These are phyloP conservation scores for Urocyon cinereoargenteus DNA, from an alignment of 2,797 vertebrate genomes.

Conservation along the genomic window DNA sequence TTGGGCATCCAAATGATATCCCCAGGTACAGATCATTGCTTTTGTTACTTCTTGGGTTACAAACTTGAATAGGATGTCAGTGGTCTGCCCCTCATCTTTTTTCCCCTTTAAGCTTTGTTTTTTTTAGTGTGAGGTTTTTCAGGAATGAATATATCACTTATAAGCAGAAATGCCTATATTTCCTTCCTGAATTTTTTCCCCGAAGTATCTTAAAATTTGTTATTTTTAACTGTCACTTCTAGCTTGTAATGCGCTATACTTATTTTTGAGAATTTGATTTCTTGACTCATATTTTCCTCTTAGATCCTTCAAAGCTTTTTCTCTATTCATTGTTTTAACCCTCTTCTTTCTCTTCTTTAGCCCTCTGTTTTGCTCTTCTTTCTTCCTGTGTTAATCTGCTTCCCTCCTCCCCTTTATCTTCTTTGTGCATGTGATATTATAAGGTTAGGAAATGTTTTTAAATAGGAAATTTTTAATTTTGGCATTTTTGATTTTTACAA, in stretches of 20 bases:
- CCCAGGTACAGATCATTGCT: not conserved
- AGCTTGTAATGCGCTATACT: conserved; percentile 17
- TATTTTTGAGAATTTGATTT: conserved; percentile 56
- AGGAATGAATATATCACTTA: not conserved
- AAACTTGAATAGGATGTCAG: not conserved
- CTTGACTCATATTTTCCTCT: conserved; percentile 19
- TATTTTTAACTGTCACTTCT: not conserved
- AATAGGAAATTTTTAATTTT: conserved; percentile 45
- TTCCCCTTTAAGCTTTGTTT: not conserved
- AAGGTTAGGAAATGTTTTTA: not conserved
- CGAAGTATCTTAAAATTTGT: conserved; percentile 30
- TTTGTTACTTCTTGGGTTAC: conserved; percentile 48
- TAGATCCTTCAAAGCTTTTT: not conserved
- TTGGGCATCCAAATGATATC: conserved; percentile 47
- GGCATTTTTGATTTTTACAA: not conserved
- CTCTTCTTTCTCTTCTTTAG: too few species aligned
- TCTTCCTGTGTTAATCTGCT: not conserved
- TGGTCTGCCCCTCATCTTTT: not conserved
- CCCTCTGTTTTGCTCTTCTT: not conserved
- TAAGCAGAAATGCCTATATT: conserved; percentile 4
- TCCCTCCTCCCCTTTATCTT: not conserved
- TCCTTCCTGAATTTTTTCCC: not conserved
- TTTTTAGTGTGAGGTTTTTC: not conserved
- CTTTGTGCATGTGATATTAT: conserved; percentile 8
- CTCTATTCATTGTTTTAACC: not conserved